phyloP scores from a whole-genome alignment of 2,797 vertebrate species.

The Cynopterus sphinx region DNA sequence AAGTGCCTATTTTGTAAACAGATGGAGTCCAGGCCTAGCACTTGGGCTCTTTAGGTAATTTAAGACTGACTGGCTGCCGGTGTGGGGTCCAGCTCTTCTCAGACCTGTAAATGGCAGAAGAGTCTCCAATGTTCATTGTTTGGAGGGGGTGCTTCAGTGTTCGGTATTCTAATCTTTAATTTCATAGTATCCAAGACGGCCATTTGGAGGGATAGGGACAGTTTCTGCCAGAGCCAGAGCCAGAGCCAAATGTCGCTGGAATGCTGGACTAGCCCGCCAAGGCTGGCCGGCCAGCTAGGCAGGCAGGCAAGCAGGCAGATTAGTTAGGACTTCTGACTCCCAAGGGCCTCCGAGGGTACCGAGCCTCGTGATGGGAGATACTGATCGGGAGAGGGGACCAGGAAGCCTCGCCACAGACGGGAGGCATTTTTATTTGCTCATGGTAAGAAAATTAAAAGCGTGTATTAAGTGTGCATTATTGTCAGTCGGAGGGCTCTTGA shows the following conservation, averaged over 20 bases:
- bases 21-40: slow-evolving; percentile 71
- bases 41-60: slow-evolving; percentile 74
- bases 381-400: not conserved
- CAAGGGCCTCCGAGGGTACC: not conserved
- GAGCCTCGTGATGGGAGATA: not conserved
- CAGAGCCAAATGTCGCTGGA: slow-evolving; percentile 45
- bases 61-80: slow-evolving; percentile 64
- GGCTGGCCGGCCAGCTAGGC: not conserved
- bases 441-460: not conserved
- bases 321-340: not conserved
- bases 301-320: not conserved
- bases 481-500: not conserved
- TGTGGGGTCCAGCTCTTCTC: slow-evolving; percentile 16
- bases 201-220: slow-evolving; percentile 35
- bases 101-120: not conserved
- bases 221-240: slow-evolving; percentile 35
- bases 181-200: slow-evolving; percentile 50
- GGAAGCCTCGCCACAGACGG: not conserved
- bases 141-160: not conserved
- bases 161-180: slow-evolving; percentile 54
- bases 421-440: not conserved
- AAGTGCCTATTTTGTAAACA: slow-evolving; percentile 86
- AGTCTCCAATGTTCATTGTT: not conserved
- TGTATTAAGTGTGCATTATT: not conserved
- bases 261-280: slow-evolving; percentile 53